These are phyloP conservation scores for Anthonomus grandis DNA, from an alignment of 1,140 invertebrate genomes.

Conservation along the genomic window DNA sequence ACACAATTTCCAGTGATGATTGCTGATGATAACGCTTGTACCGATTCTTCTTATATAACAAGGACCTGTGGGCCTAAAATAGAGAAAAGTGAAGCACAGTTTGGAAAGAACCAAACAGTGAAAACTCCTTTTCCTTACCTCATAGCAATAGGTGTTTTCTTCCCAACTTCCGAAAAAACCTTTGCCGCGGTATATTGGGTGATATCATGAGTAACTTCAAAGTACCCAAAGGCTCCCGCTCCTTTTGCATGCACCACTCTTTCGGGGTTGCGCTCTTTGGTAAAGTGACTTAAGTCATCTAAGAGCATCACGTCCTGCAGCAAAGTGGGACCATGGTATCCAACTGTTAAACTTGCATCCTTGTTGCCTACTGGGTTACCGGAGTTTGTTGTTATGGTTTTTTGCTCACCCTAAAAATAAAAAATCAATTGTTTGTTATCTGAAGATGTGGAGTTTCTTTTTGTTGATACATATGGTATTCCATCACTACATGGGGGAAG, in stretches of 20 bases:
- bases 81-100: too few species aligned
- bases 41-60: too few species aligned
- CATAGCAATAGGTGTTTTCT: conserved; percentile 75
- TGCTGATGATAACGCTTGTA: too few species aligned
- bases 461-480: too few species aligned
- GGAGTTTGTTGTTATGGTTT: conserved; percentile 56
- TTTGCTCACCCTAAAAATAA: conserved; percentile 23
- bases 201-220: conserved; percentile 87
- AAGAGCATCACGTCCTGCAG: conserved; percentile 86
- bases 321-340: conserved; percentile 81
- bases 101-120: too few species aligned
- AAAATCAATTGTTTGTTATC: too few species aligned
- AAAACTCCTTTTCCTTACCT: too few species aligned
- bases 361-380: conserved; percentile 74
- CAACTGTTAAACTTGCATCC: conserved; percentile 70
- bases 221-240: conserved; percentile 95
- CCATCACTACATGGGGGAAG: too few species aligned
- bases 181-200: conserved; percentile 75
- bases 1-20: too few species aligned
- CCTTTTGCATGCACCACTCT: conserved; percentile 98
- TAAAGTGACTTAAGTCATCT: conserved; percentile 93
- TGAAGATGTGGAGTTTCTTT: too few species aligned
- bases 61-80: too few species aligned
- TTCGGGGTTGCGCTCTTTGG: conserved; percentile 94
- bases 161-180: conserved; percentile 76